Base-by-base conservation (phyloP, 2,888 invertebrate species). In the Torymus texanus region DNA sequence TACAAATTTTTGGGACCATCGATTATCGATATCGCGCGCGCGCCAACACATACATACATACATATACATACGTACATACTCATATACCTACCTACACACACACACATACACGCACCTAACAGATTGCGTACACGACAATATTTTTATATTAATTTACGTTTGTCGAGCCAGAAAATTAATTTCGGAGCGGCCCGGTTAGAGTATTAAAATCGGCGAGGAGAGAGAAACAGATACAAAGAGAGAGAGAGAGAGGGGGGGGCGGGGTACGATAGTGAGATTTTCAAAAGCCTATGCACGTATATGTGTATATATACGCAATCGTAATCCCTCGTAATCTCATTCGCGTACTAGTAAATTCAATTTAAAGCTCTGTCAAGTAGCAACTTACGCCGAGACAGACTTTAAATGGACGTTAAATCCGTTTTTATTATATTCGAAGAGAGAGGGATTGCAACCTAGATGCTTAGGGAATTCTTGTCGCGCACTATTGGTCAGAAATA, bases 1-100 rank as follows among this genome's bases (percentile, higher is more conserved):
- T 41, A 41, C 41, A 41, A 41, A 41, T 41, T 41, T 85, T 81
- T 62, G 83, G 83, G 84, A 85, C 83, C 84, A 84, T 82, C 81
- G 78, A 81, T 81, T 73, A 68, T 79, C 79, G 73, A 82, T 80
- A 76, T 67, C 50, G 50, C 67, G 65, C 63, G 16, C 65, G 41
- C 24, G 63, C 63, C 55, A n/a, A 14, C 66, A n/a, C 67, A 65
- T n/a, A 55, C 50, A 66, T 24, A 66, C 65, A 63, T 55, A 56
- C 59, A 8, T 41, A 66, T 24, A 66, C 65, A 63, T 55, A 56
- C 59, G 8, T 41, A 41, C 41, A 41, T 41, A 74, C 21, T 41
- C 41, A 41, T 41, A 41, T 41, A 41, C 8, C 41, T 21, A 41
- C 10, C 11, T 59, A 29, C 24, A 68, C 63, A 65, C 21, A 16